These are phyloP conservation scores for Eudemis profundana DNA, from an alignment of 2,888 invertebrate species.

Conservation along the genomic window DNA sequence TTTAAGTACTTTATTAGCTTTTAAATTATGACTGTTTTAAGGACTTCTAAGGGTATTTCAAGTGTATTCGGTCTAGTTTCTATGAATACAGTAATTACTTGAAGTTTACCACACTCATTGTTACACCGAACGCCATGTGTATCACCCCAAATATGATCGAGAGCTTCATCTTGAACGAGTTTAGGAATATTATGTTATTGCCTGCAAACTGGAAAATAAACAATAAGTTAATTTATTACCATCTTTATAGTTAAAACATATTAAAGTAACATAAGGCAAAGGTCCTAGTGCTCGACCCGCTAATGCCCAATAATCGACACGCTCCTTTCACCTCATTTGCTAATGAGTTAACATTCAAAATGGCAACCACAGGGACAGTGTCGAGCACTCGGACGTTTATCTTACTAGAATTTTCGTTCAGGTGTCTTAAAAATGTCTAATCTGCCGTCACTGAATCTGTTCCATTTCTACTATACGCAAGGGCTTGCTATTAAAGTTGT, in stretches of 20 bases:
- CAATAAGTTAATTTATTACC: constrained; percentile 17
- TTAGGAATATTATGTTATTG: constrained; percentile 90
- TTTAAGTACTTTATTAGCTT: neutral
- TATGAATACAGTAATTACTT: constrained; percentile 85
- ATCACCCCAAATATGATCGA: constrained; percentile 90
- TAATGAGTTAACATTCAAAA: no score
- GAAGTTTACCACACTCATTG: constrained; percentile 87
- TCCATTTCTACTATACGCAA: no score
- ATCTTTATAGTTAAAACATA: neutral
- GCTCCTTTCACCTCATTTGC: no score
- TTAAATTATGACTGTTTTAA: constrained; percentile 28
- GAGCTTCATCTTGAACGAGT: constrained; percentile 91
- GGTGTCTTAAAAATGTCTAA: no score
- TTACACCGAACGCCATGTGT: constrained; percentile 91
- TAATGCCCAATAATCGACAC: no score
- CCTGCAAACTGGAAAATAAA: constrained; percentile 75
- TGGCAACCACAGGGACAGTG: no score
- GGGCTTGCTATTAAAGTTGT: no score
- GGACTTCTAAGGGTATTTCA: constrained; percentile 45
- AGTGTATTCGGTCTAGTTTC: constrained; percentile 68
- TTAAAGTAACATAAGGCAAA: no score
- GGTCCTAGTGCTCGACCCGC: no score
- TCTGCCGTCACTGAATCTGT: no score
- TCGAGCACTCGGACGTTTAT: no score
- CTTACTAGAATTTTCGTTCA: no score